Evolutionary conservation across 1,140 invertebrate species (phyloP), one percentile per base, ranked within the genome.

Genomic region (Panagrolaimus sp.): DNA sequence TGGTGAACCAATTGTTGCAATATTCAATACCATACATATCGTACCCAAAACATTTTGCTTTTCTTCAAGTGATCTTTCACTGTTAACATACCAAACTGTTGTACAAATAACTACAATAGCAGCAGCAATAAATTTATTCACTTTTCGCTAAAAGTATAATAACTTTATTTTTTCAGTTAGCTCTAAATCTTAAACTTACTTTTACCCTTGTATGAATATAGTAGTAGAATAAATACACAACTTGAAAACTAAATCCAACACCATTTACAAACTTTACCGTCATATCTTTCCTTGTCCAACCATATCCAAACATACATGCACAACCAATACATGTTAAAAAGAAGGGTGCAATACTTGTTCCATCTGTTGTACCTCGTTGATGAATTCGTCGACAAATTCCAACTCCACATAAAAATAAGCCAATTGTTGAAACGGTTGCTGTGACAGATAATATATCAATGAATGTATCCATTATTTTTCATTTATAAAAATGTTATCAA

Each of bases 11-110:
- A 76, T 70, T 26, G 68, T 75, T 26, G 71, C 67, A 65, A 82
- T 77, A 70, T 82, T 82, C 14, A 82, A 76, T 46, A 82, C 26
- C 70, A 82, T 80, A 70, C 80, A 82, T 55, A 82, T 70, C 24
- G 74, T 28, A 17, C 79, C 79, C 4, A 83, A 68, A 17, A 76
- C 28, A 17, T 74, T 78, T 63, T 78, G 76, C 43, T 79, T 81
- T n/a, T 73, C 68, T 62, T 47, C 17, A 6, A 43, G 14, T 2
- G 63, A 45, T 10, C n/a, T 14, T 10, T 71, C 43, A 10, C 55
- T 63, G 21, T 71, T 43, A 24, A 74, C 47, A 24, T 73, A 71
- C 43, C 66, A 73, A 44, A 68, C 68, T 0, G 76, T 78, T 7
- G 69, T 47, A 24, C 76, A 46, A 45, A 48, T 58, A 32, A 75